Conservation (phyloP, 2,113 vertebrate species). For the Leptodactylus fuscus region DNA sequence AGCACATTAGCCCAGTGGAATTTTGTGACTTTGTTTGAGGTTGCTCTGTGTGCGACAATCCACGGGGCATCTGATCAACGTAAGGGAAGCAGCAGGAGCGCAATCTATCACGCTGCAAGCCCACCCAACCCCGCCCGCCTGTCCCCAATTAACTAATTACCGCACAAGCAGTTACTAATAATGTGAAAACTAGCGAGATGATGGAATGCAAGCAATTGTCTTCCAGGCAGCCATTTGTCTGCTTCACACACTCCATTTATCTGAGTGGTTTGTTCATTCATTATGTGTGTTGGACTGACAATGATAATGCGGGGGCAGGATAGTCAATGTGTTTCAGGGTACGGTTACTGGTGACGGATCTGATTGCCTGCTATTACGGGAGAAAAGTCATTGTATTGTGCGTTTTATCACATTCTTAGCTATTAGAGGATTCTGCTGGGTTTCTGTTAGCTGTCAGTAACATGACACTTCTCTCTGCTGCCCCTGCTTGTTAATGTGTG, state of each 20-base stretch:
- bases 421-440: background rate
- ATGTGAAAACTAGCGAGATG: constrained; percentile 6
- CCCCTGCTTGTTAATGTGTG: background rate
- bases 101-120: constrained; percentile 42
- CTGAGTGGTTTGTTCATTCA: background rate
- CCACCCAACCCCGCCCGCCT: constrained; percentile 16
- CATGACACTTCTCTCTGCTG: background rate
- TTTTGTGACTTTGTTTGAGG: constrained; percentile 35
- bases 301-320: background rate
- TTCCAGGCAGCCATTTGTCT: constrained; percentile 9
- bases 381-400: background rate
- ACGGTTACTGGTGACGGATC: background rate
- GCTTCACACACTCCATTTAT: constrained; percentile 24
- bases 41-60: constrained; percentile 57
- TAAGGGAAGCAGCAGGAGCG: constrained; percentile 22
- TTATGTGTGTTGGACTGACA: constrained; percentile 9
- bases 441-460: background rate
- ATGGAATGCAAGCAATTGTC: background rate
- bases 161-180: constrained; percentile 22
- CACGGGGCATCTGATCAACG: background rate
- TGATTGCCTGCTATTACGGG: background rate
- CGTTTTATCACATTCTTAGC: background rate
- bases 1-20: constrained; percentile 49
- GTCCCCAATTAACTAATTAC: constrained; percentile 55
- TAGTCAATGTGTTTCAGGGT: background rate